These are phyloP conservation scores for Halcyon chelicuti DNA, from an alignment of 2,797 vertebrate species.

Conservation along the genomic window DNA sequence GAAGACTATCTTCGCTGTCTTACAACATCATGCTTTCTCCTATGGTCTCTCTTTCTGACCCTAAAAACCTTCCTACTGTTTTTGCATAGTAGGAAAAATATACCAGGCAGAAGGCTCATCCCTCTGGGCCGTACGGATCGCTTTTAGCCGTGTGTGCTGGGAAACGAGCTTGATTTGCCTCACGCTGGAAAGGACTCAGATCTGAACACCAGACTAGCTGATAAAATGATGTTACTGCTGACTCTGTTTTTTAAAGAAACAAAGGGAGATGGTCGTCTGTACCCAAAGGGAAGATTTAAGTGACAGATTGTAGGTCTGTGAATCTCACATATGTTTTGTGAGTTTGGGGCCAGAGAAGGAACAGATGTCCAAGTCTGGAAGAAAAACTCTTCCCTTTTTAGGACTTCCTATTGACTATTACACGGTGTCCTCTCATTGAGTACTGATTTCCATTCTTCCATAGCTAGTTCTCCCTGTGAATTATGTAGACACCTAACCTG, in stretches of 20 bases:
- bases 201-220: conserved; percentile 25
- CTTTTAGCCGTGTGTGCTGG: neutral
- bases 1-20: neutral
- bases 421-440: neutral
- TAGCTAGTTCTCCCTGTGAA: neutral
- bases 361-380: conserved; percentile 28
- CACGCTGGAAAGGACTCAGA: neutral
- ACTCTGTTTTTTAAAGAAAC: conserved; percentile 25
- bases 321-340: neutral
- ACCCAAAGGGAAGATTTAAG: conserved; percentile 5
- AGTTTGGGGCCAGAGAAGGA: conserved; percentile 30
- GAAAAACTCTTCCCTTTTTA: conserved; percentile 18
- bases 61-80: neutral
- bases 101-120: neutral
- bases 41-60: neutral
- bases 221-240: neutral
- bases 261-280: conserved; percentile 1
- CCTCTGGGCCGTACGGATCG: accelerated
- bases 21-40: neutral
- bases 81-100: neutral
- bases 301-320: conserved; percentile 23
- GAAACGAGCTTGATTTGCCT: neutral
- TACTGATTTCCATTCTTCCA: neutral
- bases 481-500: neutral
- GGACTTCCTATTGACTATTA: neutral